These are phyloP conservation scores for Salvelinus sp. DNA, from an alignment of 2,113 vertebrate species.

Conservation along the genomic window DNA sequence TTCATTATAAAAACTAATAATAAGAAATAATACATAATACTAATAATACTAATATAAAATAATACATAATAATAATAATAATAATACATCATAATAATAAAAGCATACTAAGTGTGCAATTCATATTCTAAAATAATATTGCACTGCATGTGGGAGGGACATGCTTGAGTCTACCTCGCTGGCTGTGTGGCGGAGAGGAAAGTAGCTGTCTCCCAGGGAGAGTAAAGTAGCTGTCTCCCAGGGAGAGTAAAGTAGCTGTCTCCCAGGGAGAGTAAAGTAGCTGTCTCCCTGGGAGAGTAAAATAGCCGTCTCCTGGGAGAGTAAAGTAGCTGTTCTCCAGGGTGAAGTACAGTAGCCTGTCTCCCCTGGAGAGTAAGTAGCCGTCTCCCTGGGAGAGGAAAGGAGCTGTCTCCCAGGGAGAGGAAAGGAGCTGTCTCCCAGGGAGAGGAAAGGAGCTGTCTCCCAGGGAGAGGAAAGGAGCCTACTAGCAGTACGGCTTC, in stretches of 20 bases:
- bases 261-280: constrained; percentile 34
- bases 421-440: too few species aligned
- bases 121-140: constrained; percentile 74
- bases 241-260: constrained; percentile 30
- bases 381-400: too few species aligned
- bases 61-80: too few species aligned
- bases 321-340: too few species aligned
- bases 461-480: too few species aligned
- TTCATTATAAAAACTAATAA: too few species aligned
- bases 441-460: too few species aligned
- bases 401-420: too few species aligned
- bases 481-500: constrained; percentile 6
- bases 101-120: constrained; percentile 71
- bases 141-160: constrained; percentile 57
- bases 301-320: constrained; percentile 42
- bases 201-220: constrained; percentile 41
- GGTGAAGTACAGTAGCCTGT: too few species aligned
- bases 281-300: constrained; percentile 38
- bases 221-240: constrained; percentile 44
- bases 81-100: constrained; percentile 37
- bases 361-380: too few species aligned
- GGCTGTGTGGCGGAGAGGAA: constrained; percentile 38
- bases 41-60: too few species aligned
- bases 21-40: too few species aligned
- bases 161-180: constrained; percentile 44